These are phyloP conservation scores for Calephelis perditalis DNA, from an alignment of 2,888 invertebrate genomes.

Conservation along the genomic window DNA sequence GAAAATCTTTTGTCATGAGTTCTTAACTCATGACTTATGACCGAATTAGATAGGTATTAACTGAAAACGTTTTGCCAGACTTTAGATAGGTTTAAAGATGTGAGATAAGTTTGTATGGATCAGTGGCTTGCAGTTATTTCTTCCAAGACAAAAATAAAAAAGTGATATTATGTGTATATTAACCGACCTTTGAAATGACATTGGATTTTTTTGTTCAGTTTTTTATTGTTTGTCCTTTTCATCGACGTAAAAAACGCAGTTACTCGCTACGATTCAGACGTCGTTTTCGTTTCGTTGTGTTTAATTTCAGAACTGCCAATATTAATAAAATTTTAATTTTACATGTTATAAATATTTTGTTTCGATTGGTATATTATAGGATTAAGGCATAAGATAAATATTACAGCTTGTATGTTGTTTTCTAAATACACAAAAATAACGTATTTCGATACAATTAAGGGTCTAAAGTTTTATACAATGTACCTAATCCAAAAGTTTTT, in stretches of 20 bases:
- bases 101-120: too few species aligned
- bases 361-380: neutral
- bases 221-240: too few species aligned
- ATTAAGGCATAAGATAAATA: slow-evolving; percentile 2
- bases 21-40: too few species aligned
- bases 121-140: too few species aligned
- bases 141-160: too few species aligned
- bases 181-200: too few species aligned
- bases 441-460: neutral
- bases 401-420: slow-evolving; percentile 1
- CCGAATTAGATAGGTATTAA: too few species aligned
- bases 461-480: neutral
- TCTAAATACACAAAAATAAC: neutral
- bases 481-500: neutral
- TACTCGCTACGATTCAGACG: neutral
- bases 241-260: neutral
- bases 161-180: too few species aligned
- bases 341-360: neutral
- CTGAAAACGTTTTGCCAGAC: too few species aligned
- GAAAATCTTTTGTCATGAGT: too few species aligned
- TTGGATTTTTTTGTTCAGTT: too few species aligned
- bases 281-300: neutral
- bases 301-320: slow-evolving; percentile 5
- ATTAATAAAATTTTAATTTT: slow-evolving; percentile 6
- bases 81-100: too few species aligned